Evolutionary conservation across 2,888 invertebrate species (phyloP).

Genomic region (Lepidocyrtoides sp.): DNA sequence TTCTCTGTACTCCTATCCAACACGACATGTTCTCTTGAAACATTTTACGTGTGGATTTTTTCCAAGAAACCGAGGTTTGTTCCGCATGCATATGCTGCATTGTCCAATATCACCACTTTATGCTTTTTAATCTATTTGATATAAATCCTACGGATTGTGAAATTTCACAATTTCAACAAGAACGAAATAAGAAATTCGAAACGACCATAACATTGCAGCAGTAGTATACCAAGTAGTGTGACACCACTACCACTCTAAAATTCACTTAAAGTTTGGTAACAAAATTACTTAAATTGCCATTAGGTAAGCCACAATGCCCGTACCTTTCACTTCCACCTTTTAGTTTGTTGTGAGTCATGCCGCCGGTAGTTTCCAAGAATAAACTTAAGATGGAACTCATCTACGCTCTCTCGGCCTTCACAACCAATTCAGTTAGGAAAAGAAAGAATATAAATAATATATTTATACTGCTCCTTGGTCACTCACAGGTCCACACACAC

Average conservation of each 20-base stretch:
- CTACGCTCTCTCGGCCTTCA: background rate
- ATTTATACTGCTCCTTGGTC: background rate
- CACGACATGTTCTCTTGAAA: background rate
- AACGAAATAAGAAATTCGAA: background rate
- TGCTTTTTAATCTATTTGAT: background rate
- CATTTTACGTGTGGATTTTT: background rate
- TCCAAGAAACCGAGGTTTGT: background rate
- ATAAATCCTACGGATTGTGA: slow-evolving; percentile 32
- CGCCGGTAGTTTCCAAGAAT: background rate
- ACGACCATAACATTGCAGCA: background rate
- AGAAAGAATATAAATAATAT: background rate
- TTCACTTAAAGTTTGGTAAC: slow-evolving; percentile 59
- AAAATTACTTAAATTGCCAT: slow-evolving; percentile 58
- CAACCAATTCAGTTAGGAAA: background rate
- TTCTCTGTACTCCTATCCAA: background rate
- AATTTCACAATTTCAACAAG: slow-evolving; percentile 29
- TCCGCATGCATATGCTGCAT: background rate
- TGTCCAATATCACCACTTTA: background rate
- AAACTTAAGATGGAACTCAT: background rate
- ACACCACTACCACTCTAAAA: slow-evolving; percentile 39
- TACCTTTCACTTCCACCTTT: slow-evolving; percentile 44
- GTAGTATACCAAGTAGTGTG: background rate
- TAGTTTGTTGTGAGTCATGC: slow-evolving; percentile 13
- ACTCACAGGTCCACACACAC: background rate
- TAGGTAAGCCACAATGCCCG: slow-evolving; percentile 49